Evolutionary conservation across 2,888 invertebrate species (phyloP), one percentile per base, ranked within the genome.

Genomic region (Diadegma fenestrale): DNA sequence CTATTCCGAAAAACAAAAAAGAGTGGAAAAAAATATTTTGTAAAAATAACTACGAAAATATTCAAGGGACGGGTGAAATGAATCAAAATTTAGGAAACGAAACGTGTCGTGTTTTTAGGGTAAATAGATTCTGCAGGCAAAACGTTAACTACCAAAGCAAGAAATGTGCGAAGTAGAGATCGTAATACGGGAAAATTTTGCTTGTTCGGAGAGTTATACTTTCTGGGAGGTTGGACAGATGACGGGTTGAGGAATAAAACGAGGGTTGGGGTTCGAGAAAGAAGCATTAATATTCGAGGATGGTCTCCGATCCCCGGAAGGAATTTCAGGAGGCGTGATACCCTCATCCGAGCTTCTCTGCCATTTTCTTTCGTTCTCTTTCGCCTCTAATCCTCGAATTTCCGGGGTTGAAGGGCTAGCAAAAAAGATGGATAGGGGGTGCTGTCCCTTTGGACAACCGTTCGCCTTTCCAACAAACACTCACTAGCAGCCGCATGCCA

Each of bases 271-370:
- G 41, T 54, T 61, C 22, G 14, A 73, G 26, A 68, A 48, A 69
- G 73, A 51, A 72, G 72, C 89, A 92, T 92, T 92, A 92, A 92
- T 92, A 92, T 92, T 92, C 91, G 80, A 86, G 82, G 86, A 87
- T 87, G 84, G 86, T 81, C 77, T 81, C 68, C 87, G 88, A 88
- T 88, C 88, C 89, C 58, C 86, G 88, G 87, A 88, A 89, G 89
- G 88, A 89, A 90, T 90, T 89, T 89, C 86, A 83, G 87, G 88
- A 61, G 54, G 80, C 87, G 88, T 89, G 89, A 89, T 89, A 88
- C 87, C 85, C 87, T 75, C 71, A 45, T 58, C 19, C 78, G 43
- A 64, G 63, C 63, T 72, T 45, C 26, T 54, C 73, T 33, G 12
- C 77, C 43, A 64, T 58, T 48, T 61, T 89, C 89, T 87, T 87